Base-by-base conservation (phyloP, 1,140 invertebrate species). In the Cotesia typhae region DNA sequence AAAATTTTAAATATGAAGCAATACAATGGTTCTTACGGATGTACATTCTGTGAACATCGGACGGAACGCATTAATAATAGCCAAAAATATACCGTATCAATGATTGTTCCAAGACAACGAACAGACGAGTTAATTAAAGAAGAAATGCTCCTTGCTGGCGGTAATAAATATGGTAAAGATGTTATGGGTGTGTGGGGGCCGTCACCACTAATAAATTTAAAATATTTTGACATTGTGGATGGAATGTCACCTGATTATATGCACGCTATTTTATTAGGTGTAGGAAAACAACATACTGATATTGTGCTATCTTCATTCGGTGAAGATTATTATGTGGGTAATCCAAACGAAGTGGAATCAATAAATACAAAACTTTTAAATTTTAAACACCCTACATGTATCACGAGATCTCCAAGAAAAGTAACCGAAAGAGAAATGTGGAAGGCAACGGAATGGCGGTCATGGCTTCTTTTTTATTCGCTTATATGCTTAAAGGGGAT, bases 241-340 rank as follows among this genome's bases (percentile, higher is more conserved):
- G 75, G 74, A 9, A 78, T 76, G 75, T 28, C 66, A 14, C 63
- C 72, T 37, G 77, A 78, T 53, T 71, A 64, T 41, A 72, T 78
- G 75, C 77, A 78, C 47, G 14, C 41, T 63, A 10, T 65, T 68
- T 51, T 78, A 9, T 52, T 75, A 10, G 75, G 75, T 6, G 74
- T 74, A 0, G 70, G 20, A 41, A 41, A 70, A 63, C 55, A 71
- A 65, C 47, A 35, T 20, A 71, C 61, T 9, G 47, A 71, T 10
- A 53, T 28, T 9, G 12, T 76, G 35, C 53, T 76, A 17, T 28
- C n/a, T 7, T 66, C 38, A 17, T 1, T 41, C 9, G 14, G 35
- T 47, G 7, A 59, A 36, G 41, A 71, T 12, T 71, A 71, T 57
- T 78, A 76, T 55, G 64, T 77, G 47, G 75, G 77, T 7, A n/a